Conservation (phyloP, 1,140 invertebrate species). For the Gonatopus flavifemur region DNA sequence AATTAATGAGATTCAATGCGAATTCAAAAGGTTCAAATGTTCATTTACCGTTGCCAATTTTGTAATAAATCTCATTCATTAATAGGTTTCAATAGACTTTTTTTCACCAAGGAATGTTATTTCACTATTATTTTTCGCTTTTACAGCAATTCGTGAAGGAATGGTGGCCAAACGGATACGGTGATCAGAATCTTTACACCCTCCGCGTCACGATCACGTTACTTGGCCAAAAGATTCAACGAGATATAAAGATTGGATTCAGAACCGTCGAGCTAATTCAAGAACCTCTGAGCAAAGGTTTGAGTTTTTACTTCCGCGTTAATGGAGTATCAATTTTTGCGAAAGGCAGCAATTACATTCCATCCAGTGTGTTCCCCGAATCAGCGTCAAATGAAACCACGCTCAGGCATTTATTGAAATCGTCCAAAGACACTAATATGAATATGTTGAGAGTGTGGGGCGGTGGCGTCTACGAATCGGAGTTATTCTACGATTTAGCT, state of each 20-base stretch:
- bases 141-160: conserved; percentile 58
- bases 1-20: no score
- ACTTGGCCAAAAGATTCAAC: conserved; percentile 39
- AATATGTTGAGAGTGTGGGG: conserved; percentile 97
- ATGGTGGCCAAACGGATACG: conserved; percentile 98
- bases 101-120: conserved; percentile 9
- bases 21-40: no score
- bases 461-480: conserved; percentile 92
- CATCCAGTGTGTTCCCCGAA: conserved; percentile 86
- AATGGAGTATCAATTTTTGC: conserved; percentile 90
- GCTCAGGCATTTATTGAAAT: conserved; percentile 66
- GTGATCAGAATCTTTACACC: conserved; percentile 77
- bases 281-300: conserved; percentile 67
- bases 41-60: no score
- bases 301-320: conserved; percentile 86
- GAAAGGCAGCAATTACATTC: conserved; percentile 97
- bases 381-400: conserved; percentile 57
- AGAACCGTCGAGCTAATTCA: conserved; percentile 81
- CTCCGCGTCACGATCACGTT: conserved; percentile 62
- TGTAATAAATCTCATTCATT: no score
- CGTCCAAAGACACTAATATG: conserved; percentile 81
- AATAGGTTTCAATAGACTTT: no score
- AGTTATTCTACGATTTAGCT: conserved; percentile 86
- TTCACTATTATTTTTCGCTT: conserved; percentile 11
- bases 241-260: conserved; percentile 72